Base-by-base conservation (phyloP, 2,888 invertebrate species). In the Himalopsyche japonica region DNA sequence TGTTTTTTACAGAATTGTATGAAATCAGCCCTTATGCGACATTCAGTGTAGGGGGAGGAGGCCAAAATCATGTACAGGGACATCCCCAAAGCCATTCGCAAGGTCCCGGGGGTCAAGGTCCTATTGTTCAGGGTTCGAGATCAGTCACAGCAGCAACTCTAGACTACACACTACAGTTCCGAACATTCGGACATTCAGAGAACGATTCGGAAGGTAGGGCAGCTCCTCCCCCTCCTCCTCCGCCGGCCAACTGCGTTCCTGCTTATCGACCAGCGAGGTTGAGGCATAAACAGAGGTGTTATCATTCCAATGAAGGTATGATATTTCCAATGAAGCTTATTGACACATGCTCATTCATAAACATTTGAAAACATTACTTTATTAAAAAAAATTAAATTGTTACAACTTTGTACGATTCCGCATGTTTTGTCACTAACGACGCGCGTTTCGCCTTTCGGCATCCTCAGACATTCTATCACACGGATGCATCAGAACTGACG, bases 21-120 rank as follows among this genome's bases (percentile, higher is more conserved):
- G 87, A 87, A 64, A 87, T 87, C 8, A 86, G 86, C 70, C 87
- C 87, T 47, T 87, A 87, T 76, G 87, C 87, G 12, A 87, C 87
- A 15, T 87, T 87, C 82, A 83, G 77, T 32, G 83, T 83, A 57
- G 79, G 76, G 1, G 80, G 57, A 15, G 84, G 82, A 7, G 47
- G 30, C 0, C 37, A 12, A 24, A 57, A 32, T 8, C 32, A 49
- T 3, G n/a, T 37, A 10, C 34, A 49, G 20, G 18, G 64, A 3
- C 57, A 80, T 24, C 32, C 43, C 20, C 48, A 34, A 6, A 34
- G 37, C 20, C 77, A 47, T 3, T 32, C 57, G 0, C 49, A 57
- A n/a, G 80, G 79, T 6, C 32, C 47, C 0, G 76, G 80, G 2
- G 57, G 57, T 3, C 37, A 43, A 4, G 34, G 76, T 20, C 32